Evolutionary conservation across 2,113 vertebrate genomes (phyloP).

Genomic region (Nycticebus coucang): DNA sequence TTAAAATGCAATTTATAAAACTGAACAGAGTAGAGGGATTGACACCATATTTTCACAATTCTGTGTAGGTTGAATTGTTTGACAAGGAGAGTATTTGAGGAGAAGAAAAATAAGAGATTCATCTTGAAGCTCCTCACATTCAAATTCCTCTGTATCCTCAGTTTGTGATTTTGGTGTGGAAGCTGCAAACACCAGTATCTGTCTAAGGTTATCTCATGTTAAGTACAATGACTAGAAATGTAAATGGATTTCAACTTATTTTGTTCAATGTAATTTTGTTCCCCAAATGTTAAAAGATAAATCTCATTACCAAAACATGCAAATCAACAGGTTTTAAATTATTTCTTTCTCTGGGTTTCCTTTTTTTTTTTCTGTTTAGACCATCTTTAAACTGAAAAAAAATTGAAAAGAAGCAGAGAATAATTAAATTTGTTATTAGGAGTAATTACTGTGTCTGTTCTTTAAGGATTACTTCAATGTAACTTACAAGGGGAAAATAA

Average conservation of each 20-base stretch:
- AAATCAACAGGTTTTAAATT: constrained; percentile 79
- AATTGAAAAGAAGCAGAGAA: constrained; percentile 88
- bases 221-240: neutral
- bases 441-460: constrained; percentile 90
- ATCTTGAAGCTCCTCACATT: neutral
- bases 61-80: neutral
- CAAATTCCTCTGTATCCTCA: neutral
- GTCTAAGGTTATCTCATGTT: neutral
- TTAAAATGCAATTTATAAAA: neutral
- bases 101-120: neutral
- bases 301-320: constrained; percentile 63
- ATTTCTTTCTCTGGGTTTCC: constrained; percentile 57
- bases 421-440: constrained; percentile 91
- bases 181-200: neutral
- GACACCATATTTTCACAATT: neutral
- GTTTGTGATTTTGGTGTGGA: neutral
- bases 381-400: constrained; percentile 84
- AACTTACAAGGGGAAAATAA: constrained; percentile 88
- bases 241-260: neutral
- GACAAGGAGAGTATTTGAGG: neutral
- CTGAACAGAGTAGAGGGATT: neutral
- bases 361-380: neutral
- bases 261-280: neutral
- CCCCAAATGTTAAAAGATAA: neutral
- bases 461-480: constrained; percentile 85